Evolutionary conservation across 2,113 vertebrate species (phyloP), one percentile per base, ranked within the genome.

Genomic region (Miniopterus natalensis): DNA sequence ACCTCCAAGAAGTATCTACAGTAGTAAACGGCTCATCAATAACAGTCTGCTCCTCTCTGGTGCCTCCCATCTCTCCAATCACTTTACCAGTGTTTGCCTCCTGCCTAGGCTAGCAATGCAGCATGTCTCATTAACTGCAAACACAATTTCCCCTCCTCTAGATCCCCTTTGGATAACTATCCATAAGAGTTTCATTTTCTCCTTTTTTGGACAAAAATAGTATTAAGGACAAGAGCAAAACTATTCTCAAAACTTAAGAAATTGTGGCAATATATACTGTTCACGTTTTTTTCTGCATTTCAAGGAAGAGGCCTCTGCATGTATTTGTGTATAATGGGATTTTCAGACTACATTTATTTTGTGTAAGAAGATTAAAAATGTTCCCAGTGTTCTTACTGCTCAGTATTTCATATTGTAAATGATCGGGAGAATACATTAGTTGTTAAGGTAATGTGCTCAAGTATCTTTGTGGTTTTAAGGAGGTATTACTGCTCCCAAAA

Each of bases 261-360:
- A 92, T 74, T 40, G 47, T 70, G 77, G 18, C 27, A 68, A 75
- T 87, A 77, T 45, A 90, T 68, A 88, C 29, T 63, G 87, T 87
- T 59, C 40, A 51, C 25, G 12, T 36, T 45, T 79, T 53, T 63
- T 51, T 2, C 15, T 93, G 15, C 79, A 85, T 89, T 79, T 95
- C 11, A 18, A 79, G 68, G 51, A 96, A 65, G 70, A 20, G 29
- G 29, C 29, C 12, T 88, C 74, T 92, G 59, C 9, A 83, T 68
- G 8, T 47, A 74, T 92, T 68, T 86, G 45, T 85, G 70, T 57
- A 40, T 70, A 88, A 94, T 49, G 21, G 40, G 29, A 73, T 87
- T 97, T 95, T 86, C 80, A 97, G 63, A 75, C 15, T 77, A 49
- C 57, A 40, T 55, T 94, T 92, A 66, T 87, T 71, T 74, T 85